Evolutionary conservation across 1,140 invertebrate species (phyloP), one percentile per base, ranked within the genome.

Genomic region (Fragariocoptes setiger): DNA sequence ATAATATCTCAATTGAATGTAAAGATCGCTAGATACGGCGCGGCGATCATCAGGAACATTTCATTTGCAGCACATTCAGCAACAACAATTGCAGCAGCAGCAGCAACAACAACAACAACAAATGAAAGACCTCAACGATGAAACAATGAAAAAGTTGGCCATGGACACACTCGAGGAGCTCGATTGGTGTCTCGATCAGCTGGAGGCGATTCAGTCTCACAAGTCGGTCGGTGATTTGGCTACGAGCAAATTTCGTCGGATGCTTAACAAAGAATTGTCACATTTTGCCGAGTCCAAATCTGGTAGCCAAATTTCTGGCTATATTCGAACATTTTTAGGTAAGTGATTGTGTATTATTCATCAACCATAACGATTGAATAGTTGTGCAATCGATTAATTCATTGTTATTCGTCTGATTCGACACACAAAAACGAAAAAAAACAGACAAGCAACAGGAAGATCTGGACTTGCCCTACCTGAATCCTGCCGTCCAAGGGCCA

Each of bases 181-280:
- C 55, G 90, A 97, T 62, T 99, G 90, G 90, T 97, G 90, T 60
- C 64, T 99, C 60, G 86, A 95, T 62, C 88, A 95, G 63, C 62
- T 97, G 60, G 88, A 97, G 65, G 92, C 85, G 42, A 92, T 99
- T 57, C 88, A 95, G 67, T 92, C 88, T 37, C 86, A 95, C 64
- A 70, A 85, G 54, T 92, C 83, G 51, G 88, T 99, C 46, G 90
- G 83, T 44, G 88, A 99, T 60, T 95, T 97, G 88, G 90, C 90
- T 49, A 90, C 88, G 38, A 74, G 82, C 49, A 99, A 99, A 86
- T 97, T 97, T 67, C 94, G 94, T 62, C 71, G 86, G 59, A 92
- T 97, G 82, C 69, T 97, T 55, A 95, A 95, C 65, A 88, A 94
- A 65, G 90, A 97, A 62, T 66, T 97, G 50, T 92, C 79, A 56